Conservation (phyloP, 2,797 vertebrate species). For the Sylvilagus floridanus region DNA sequence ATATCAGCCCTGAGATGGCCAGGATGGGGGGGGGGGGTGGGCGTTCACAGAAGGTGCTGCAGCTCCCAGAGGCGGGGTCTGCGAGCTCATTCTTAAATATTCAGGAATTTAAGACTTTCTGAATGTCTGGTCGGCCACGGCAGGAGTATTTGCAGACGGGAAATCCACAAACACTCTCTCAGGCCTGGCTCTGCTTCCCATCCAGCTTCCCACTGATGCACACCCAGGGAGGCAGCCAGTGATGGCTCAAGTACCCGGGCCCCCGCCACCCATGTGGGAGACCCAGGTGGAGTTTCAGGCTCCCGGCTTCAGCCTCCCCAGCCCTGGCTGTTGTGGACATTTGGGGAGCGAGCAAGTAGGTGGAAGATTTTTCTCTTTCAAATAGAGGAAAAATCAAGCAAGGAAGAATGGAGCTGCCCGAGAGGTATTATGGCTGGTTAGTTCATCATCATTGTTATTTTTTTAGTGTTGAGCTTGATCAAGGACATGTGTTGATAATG, state of each 20-base stretch:
- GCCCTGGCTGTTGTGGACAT: too few species aligned
- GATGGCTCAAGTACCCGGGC: too few species aligned
- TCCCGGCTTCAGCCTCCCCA: too few species aligned
- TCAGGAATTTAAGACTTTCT: background rate
- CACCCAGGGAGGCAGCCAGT: background rate
- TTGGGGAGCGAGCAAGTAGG: too few species aligned
- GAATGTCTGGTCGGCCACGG: background rate
- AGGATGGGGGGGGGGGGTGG: fast-evolving
- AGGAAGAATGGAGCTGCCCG: background rate
- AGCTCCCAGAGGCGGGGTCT: background rate
- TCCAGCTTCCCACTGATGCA: background rate
- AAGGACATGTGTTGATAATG: background rate
- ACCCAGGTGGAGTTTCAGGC: too few species aligned
- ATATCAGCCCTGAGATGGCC: background rate
- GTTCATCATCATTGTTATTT: background rate
- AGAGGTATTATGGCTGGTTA: background rate
- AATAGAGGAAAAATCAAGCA: too few species aligned
- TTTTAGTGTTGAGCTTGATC: background rate
- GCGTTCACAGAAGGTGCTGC: too few species aligned
- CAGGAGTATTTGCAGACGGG: background rate
- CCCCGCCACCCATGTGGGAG: too few species aligned
- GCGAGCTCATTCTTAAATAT: background rate
- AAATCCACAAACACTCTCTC: background rate
- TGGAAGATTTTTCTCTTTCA: too few species aligned
- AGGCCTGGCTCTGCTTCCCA: background rate